Evolutionary conservation across 2,888 invertebrate species (phyloP), one percentile per base, ranked within the genome.

Genomic region (Dasypolia templi): DNA sequence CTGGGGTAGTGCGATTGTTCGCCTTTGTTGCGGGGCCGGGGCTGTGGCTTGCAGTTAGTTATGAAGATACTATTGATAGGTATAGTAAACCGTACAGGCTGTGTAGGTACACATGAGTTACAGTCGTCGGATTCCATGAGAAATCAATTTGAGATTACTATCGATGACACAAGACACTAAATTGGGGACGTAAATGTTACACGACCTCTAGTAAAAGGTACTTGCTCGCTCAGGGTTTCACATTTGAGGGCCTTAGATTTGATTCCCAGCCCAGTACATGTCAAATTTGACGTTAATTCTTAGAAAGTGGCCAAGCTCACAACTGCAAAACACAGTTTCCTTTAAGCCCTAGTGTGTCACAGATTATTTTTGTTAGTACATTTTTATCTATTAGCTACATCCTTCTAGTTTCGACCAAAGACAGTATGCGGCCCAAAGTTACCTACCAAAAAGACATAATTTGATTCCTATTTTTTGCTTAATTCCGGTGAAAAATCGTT

Each of bases 381-480:
- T 86, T 68, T 79, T 75, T 73, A n/a, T 87, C 88, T 87, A 85
- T 83, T 86, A 88, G 88, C 89, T 89, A 88, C 92, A 88, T 90
- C 90, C 88, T 85, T 85, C 82, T 88, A 86, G 83, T 88, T 83
- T 88, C 90, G 91, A 95, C 94, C 94, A 94, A 94, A 94, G 94
- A 95, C 91, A 90, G 83, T 87, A 86, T 89, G 89, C 91, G 90
- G 92, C 93, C 93, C 93, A 93, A 93, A 93, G 94, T 92, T 89
- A 91, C 77, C 89, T 88, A 89, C 94, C 94, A 94, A 95, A 94
- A 95, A 95, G 93, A 95, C 94, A 94, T 86, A 86, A 87, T 91
- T n/a, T 89, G 86, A 92, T 94, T 93, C 93, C 94, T 94, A 93
- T 92, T 90, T 88, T 90, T 90, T 90, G 91, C 89, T 92, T 91